phyloP scores from a whole-genome alignment of 1,140 invertebrate genomes.

The Lasioglossum albipes region DNA sequence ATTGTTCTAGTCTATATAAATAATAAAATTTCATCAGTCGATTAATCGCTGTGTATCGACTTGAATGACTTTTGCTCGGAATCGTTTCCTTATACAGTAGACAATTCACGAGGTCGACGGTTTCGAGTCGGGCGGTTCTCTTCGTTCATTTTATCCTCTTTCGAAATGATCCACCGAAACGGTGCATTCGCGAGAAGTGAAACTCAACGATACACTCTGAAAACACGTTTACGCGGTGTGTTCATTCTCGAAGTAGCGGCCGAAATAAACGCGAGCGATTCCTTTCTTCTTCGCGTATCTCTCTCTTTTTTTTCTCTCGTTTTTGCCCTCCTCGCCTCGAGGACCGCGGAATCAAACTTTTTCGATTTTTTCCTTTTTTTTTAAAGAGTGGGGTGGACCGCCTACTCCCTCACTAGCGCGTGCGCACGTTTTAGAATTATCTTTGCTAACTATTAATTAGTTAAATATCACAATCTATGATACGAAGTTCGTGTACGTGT shows the following conservation, averaged over 20 bases:
- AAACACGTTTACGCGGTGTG: slow-evolving; percentile 20
- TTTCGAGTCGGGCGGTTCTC: background rate
- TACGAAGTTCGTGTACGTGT: slow-evolving; percentile 58
- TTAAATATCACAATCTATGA: slow-evolving; percentile 77
- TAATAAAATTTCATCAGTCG: background rate
- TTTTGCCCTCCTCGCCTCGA: background rate
- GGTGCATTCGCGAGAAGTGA: slow-evolving; percentile 13
- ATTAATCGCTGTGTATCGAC: background rate
- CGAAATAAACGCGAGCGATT: slow-evolving; percentile 7
- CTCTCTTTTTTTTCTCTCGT: background rate
- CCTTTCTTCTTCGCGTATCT: background rate
- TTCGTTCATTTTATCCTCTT: background rate
- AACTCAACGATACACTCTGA: slow-evolving; percentile 20
- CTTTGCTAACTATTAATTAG: slow-evolving; percentile 59
- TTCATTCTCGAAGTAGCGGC: background rate
- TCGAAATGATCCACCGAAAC: slow-evolving; percentile 13
- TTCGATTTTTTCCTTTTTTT: background rate
- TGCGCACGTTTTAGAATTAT: slow-evolving; percentile 56
- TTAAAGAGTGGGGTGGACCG: background rate
- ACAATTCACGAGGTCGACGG: background rate
- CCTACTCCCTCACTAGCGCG: slow-evolving; percentile 33
- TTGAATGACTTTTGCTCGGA: background rate
- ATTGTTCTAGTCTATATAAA: background rate
- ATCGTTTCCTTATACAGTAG: background rate
- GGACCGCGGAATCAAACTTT: background rate